A percentile compares a stretch with the other conserved stretches of the same genome.
Conservation (phyloP, 2,888 invertebrate species). For the Rotaria socialis region DNA sequence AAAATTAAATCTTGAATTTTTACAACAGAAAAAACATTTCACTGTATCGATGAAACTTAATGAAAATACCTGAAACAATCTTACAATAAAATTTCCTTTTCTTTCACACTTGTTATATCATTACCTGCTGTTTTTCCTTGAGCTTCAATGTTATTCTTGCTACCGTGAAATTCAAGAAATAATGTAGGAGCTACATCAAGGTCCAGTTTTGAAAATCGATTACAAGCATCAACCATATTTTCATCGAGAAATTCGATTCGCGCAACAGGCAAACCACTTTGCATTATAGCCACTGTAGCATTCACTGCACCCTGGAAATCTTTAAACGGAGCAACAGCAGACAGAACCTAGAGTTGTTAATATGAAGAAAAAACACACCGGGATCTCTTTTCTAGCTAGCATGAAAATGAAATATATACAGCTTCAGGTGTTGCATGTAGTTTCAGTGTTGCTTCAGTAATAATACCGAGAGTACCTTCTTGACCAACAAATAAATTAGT, state of each 20-base stretch:
- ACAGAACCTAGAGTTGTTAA: constrained; percentile 53
- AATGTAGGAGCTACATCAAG: constrained; percentile 60
- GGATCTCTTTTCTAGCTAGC: too few relatives aligned
- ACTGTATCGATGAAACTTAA: too few relatives aligned
- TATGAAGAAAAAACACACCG: too few relatives aligned
- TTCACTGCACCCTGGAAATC: constrained; percentile 60
- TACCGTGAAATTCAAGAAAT: constrained; percentile 63
- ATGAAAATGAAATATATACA: constrained; percentile 49
- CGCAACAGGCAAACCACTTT: constrained; percentile 62
- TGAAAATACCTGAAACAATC: too few relatives aligned
- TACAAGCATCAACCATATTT: constrained; percentile 60
- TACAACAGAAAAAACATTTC: too few relatives aligned
- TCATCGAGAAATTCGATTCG: constrained; percentile 63
- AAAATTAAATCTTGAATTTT: too few relatives aligned
- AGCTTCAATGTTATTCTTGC: constrained; percentile 55
- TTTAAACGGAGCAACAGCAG: constrained; percentile 61
- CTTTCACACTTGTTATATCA: too few relatives aligned
- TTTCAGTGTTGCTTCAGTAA: constrained; percentile 61
- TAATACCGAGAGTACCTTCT: constrained; percentile 64
- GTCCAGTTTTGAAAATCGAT: constrained; percentile 60
- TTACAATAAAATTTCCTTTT: too few relatives aligned
- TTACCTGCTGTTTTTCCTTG: constrained; percentile 59
- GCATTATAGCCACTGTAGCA: constrained; percentile 61
- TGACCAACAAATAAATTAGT: constrained; percentile 64
- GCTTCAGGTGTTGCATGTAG: constrained; percentile 62